These are phyloP conservation scores for Hemiprocne comata DNA, from an alignment of 2,113 vertebrate species.

Conservation along the genomic window DNA sequence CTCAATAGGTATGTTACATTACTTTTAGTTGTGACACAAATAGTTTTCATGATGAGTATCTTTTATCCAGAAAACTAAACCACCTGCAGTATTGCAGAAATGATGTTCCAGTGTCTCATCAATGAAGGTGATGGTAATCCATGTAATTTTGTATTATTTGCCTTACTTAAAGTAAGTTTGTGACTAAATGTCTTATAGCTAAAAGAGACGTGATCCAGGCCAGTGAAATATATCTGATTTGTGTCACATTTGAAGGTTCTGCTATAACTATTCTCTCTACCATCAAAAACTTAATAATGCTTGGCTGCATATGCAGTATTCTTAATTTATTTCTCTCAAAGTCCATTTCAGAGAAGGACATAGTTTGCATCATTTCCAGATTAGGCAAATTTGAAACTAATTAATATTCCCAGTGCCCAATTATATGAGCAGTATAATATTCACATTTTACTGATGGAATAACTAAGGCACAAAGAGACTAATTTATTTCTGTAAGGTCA, in stretches of 20 bases:
- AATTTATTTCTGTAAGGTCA: neutral
- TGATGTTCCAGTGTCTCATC: neutral
- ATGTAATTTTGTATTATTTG: neutral
- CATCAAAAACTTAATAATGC: neutral
- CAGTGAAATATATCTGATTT: neutral
- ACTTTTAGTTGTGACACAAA: neutral
- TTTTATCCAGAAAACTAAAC: neutral
- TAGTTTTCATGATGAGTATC: neutral
- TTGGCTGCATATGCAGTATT: neutral
- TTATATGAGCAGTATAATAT: neutral
- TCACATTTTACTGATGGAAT: neutral
- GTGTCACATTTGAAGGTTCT: neutral
- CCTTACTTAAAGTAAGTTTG: neutral
- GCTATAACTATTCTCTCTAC: neutral
- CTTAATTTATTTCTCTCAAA: neutral
- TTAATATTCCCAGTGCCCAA: neutral
- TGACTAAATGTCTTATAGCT: neutral
- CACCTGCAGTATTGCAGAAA: neutral
- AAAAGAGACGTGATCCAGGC: neutral
- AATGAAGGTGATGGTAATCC: neutral
- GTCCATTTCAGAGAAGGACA: neutral
- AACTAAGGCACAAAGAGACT: neutral
- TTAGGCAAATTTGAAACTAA: neutral
- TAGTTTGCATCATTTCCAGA: neutral
- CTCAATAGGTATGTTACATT: neutral